Conservation (phyloP, 2,888 invertebrate genomes). For the Patella pellucida region DNA sequence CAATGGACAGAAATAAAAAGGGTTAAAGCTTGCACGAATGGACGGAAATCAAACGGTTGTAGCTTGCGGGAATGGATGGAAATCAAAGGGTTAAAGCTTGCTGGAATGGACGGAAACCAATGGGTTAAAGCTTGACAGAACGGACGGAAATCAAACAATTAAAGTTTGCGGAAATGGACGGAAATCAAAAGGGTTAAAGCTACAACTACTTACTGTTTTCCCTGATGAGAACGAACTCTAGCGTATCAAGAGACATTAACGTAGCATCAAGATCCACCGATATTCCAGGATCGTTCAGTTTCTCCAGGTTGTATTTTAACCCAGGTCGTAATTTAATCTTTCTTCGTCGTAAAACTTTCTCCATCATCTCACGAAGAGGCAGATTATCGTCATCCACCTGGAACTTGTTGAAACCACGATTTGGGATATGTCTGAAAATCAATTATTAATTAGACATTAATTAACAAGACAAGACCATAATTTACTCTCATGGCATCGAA, state of each 20-base stretch:
- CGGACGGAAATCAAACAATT: neutral
- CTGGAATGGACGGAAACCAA: too few relatives aligned
- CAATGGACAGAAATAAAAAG: too few relatives aligned
- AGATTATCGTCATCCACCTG: conserved; percentile 62
- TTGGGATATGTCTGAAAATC: conserved; percentile 65
- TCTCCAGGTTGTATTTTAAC: conserved; percentile 70
- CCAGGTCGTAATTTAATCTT: conserved; percentile 63
- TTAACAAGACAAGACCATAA: too few relatives aligned
- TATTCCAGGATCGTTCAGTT: conserved; percentile 66
- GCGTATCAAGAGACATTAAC: conserved; percentile 64
- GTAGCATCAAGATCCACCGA: conserved; percentile 66
- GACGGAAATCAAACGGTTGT: too few relatives aligned
- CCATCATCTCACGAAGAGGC: conserved; percentile 60
- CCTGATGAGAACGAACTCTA: conserved; percentile 70
- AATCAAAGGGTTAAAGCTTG: too few relatives aligned
- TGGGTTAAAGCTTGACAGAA: too few relatives aligned
- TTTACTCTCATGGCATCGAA: too few relatives aligned
- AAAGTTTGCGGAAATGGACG: neutral
- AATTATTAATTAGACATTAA: too few relatives aligned
- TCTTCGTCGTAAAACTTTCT: conserved; percentile 61
- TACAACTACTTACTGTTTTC: conserved; percentile 63
- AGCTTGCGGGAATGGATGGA: too few relatives aligned
- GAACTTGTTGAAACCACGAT: conserved; percentile 68
- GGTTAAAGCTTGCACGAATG: too few relatives aligned
- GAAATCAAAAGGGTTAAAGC: neutral